Evolutionary conservation across 1,140 invertebrate species (phyloP).

Genomic region (Brachionus angularis): DNA sequence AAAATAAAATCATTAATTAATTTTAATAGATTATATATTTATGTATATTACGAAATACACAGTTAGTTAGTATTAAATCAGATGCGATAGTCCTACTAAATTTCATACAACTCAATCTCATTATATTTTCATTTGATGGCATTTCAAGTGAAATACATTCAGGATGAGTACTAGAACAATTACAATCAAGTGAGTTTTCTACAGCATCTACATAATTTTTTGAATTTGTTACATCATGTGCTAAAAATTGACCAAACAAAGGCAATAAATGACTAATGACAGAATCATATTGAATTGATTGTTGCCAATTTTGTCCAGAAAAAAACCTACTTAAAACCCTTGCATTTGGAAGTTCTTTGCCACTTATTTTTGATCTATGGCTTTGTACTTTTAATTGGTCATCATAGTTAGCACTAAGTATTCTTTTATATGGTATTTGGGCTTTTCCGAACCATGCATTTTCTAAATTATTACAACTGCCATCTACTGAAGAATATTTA

Average conservation of each 20-base stretch:
- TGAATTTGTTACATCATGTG: constrained; percentile 47
- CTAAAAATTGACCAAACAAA: constrained; percentile 71
- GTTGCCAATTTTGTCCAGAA: neutral
- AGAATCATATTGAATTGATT: neutral
- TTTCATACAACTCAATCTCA: constrained; percentile 33
- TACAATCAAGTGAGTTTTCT: neutral
- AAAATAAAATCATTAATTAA: neutral
- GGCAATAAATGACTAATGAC: neutral
- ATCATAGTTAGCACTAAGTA: constrained; percentile 73
- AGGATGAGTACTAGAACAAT: neutral
- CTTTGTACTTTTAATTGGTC: neutral
- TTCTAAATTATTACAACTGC: constrained; percentile 81
- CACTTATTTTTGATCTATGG: neutral
- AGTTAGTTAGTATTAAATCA: neutral
- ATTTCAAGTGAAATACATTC: constrained; percentile 13
- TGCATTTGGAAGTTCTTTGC: neutral
- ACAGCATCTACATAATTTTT: constrained; percentile 5
- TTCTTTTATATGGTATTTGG: constrained; percentile 70
- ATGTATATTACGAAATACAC: neutral
- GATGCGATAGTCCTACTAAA: neutral
- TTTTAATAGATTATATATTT: neutral
- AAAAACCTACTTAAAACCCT: neutral
- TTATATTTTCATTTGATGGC: constrained; percentile 6
- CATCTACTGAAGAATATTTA: constrained; percentile 60
- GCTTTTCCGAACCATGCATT: constrained; percentile 69